These are phyloP conservation scores for Agonopterix subpropinquella DNA, from an alignment of 2,888 invertebrate genomes.

Conservation along the genomic window DNA sequence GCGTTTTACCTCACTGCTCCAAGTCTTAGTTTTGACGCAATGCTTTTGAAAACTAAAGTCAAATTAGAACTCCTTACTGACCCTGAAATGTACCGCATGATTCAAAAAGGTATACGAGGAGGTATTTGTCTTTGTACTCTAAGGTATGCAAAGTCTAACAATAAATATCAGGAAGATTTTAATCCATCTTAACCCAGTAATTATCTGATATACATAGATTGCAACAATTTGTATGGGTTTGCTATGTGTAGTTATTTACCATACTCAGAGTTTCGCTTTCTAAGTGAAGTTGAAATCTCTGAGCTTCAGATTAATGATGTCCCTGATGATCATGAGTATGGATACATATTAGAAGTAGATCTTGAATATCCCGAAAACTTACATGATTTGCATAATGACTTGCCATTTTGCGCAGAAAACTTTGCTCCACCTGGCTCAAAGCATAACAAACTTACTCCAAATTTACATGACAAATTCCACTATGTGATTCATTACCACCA, in stretches of 20 bases:
- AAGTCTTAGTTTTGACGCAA: slow-evolving; percentile 3
- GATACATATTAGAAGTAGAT: slow-evolving; percentile 28
- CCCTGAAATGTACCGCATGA: neutral
- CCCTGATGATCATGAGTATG: slow-evolving; percentile 9
- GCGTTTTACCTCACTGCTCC: slow-evolving; percentile 1
- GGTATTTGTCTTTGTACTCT: slow-evolving; percentile 1
- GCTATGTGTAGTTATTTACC: neutral
- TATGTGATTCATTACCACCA: slow-evolving; percentile 28
- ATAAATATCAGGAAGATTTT: neutral
- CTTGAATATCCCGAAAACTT: slow-evolving; percentile 20
- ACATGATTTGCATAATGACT: slow-evolving; percentile 22
- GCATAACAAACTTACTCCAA: slow-evolving; percentile 9
- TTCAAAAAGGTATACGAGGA: slow-evolving; percentile 2
- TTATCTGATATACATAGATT: neutral
- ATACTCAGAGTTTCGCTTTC: neutral
- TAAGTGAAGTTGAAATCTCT: neutral
- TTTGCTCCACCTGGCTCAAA: slow-evolving; percentile 6
- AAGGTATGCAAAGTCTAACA: slow-evolving; percentile 1
- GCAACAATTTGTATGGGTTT: neutral
- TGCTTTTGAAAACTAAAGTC: slow-evolving; percentile 1
- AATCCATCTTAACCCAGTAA: neutral
- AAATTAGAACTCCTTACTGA: slow-evolving; percentile 2
- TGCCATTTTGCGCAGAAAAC: slow-evolving; percentile 18
- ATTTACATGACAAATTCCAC: slow-evolving; percentile 19
- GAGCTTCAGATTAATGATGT: slow-evolving; percentile 6